Conservation (phyloP, 2,113 vertebrate genomes). For the Pteropus alecto region DNA sequence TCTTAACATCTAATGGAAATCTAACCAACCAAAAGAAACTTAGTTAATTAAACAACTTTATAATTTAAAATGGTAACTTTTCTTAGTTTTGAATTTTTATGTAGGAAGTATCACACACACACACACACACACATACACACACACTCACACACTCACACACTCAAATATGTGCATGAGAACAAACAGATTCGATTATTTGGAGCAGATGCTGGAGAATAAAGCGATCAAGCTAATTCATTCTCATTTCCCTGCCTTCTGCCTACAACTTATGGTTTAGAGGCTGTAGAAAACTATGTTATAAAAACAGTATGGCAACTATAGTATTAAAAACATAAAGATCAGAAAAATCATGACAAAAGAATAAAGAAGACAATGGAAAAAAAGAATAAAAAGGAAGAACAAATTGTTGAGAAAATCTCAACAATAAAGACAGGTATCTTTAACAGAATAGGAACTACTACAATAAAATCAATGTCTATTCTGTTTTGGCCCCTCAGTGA, state of each 20-base stretch:
- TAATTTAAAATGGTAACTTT: constrained; percentile 21
- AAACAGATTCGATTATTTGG: background rate
- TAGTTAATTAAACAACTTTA: background rate
- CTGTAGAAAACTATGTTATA: background rate
- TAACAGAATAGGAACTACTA: background rate
- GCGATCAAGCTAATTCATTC: background rate
- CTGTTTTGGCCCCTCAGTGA: background rate
- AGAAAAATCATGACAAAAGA: constrained; percentile 19
- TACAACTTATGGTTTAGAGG: background rate
- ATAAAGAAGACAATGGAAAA: background rate
- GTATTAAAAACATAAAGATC: constrained; percentile 37
- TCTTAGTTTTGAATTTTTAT: constrained; percentile 16
- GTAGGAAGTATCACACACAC: background rate
- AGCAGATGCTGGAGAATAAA: background rate
- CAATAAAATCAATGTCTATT: background rate
- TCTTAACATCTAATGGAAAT: constrained; percentile 9
- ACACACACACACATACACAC: too few relatives aligned
- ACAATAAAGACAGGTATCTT: background rate
- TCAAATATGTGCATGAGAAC: background rate
- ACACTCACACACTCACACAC: too few relatives aligned
- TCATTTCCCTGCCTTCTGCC: constrained; percentile 39
- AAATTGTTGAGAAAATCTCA: background rate
- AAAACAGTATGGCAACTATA: constrained; percentile 39
- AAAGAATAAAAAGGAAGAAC: background rate
- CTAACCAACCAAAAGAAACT: background rate